Evolutionary conservation across 2,797 vertebrate genomes (phyloP).

Genomic region (Pseudochirops corinnae): DNA sequence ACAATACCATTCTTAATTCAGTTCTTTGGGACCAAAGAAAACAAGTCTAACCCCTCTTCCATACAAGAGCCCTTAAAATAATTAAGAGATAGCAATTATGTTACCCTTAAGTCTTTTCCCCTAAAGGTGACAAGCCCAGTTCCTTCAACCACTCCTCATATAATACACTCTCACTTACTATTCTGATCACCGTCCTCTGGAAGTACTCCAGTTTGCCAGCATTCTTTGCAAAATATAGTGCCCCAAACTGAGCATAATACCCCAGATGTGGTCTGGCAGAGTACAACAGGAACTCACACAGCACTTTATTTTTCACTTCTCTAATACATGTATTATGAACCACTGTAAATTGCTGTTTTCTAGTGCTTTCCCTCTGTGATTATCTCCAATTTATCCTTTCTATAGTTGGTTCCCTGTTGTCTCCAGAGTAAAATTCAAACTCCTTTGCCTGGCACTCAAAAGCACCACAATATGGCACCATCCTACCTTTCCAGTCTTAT

Average conservation of each 20-base stretch:
- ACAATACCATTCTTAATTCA: background rate
- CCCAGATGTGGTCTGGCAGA: background rate
- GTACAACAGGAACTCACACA: background rate
- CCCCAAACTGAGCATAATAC: background rate
- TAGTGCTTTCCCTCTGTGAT: background rate
- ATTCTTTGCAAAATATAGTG: background rate
- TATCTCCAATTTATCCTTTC: background rate
- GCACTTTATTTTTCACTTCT: background rate
- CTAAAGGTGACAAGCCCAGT: background rate
- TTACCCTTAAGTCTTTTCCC: background rate
- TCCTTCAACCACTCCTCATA: background rate
- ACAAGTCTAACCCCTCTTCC: background rate
- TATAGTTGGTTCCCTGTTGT: background rate
- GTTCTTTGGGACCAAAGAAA: background rate
- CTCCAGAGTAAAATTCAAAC: background rate
- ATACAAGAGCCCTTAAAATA: background rate
- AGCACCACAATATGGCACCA: background rate
- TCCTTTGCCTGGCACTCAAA: background rate
- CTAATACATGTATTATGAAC: background rate
- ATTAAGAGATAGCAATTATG: background rate
- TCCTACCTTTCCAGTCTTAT: background rate
- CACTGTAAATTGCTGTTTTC: background rate
- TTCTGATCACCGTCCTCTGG: background rate
- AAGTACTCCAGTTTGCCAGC: background rate
- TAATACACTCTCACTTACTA: background rate